phyloP scores from a whole-genome alignment of 2,888 invertebrate species.

The Anthrax anthrax region DNA sequence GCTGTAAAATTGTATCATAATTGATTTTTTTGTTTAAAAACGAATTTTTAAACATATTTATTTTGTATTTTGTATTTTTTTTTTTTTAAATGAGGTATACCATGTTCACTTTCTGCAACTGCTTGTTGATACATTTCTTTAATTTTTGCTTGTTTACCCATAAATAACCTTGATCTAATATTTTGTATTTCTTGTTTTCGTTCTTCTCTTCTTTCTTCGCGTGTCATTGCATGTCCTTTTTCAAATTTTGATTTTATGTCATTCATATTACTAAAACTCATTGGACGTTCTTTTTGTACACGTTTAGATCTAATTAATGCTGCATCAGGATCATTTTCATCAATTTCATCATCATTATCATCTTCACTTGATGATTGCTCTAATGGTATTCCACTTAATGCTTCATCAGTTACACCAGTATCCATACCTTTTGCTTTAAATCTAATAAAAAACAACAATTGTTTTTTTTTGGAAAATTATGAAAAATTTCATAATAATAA shows the following conservation, averaged over 20 bases:
- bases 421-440: constrained; percentile 75
- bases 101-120: constrained; percentile 62
- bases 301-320: constrained; percentile 45
- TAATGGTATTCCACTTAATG: constrained; percentile 55
- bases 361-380: constrained; percentile 41
- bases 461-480: constrained; percentile 2
- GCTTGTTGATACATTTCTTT: constrained; percentile 88
- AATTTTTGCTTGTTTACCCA: constrained; percentile 82
- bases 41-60: neutral
- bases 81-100: constrained; percentile 19
- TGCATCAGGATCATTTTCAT: constrained; percentile 43
- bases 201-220: constrained; percentile 60
- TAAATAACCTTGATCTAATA: constrained; percentile 68
- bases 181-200: constrained; percentile 80
- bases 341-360: constrained; percentile 33
- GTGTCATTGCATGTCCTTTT: constrained; percentile 41
- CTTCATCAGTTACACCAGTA: constrained; percentile 61
- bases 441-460: constrained; percentile 35
- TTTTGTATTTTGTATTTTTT: too few species aligned
- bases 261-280: constrained; percentile 68
- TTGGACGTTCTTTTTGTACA: constrained; percentile 54
- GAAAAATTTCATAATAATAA: constrained; percentile 5
- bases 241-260: constrained; percentile 76
- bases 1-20: constrained; percentile 21
- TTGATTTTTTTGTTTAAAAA: too few species aligned